Evolutionary conservation across 2,888 invertebrate genomes (phyloP), one percentile per base, ranked within the genome.

Genomic region (Mechanitis messenoides): DNA sequence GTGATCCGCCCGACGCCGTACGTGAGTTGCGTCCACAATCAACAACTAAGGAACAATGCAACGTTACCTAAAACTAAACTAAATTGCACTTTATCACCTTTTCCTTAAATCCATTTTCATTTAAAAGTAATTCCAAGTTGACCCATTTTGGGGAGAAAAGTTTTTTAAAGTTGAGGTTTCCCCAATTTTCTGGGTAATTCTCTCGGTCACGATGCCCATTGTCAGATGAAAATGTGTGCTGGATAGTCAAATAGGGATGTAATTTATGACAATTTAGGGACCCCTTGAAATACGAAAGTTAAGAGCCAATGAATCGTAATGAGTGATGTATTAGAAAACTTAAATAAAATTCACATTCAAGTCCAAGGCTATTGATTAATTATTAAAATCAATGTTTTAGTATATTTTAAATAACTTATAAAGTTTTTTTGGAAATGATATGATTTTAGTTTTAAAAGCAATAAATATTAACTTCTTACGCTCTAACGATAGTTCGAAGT

Each of bases 191-290:
- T 75, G 75, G 76, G 63, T 74, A 73, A 71, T 72, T 74, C 72
- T 63, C 66, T 61, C 65, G 66, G 68, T 67, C 68, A 65, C 75
- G 73, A 74, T 72, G 74, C 74, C 78, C 75, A 79, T 81, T 80
- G 81, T 81, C 77, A 77, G 75, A 77, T 76, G 72, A 75, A 78
- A 83, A 81, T 79, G 76, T 81, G 78, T 76, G 77, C 75, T 73
- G 74, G 77, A 77, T 78, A 78, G 78, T 78, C 78, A 64, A 66
- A 66, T 64, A 54, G 60, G 58, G 68, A 68, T 71, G 71, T 74
- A 80, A 82, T 81, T 81, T 81, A 82, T 77, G 74, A 65, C 69
- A 72, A 74, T 76, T 76, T 74, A 70, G 68, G 69, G 68, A 67
- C 50, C 9, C 31, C 50, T 31, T 50, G 66, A 66, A 62, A 58